Conservation (phyloP, 1,140 invertebrate species). For the Notospermus geniculatus region DNA sequence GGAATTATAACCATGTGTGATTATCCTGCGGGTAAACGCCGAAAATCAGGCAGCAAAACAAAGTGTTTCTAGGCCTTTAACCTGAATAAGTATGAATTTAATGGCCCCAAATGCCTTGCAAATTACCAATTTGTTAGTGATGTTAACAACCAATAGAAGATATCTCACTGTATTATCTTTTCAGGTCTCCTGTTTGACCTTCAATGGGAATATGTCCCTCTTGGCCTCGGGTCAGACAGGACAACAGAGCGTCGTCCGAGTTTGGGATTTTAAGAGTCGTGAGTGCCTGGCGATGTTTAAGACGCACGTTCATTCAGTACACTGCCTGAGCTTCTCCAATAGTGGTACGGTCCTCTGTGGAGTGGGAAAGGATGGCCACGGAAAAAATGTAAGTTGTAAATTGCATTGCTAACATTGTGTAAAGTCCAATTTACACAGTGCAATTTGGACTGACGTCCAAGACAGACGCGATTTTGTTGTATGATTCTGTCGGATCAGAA, state of each 20-base stretch:
- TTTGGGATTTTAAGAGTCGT: conserved; percentile 50
- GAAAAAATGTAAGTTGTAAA: conserved; percentile 47
- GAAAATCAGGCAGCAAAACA: too few species aligned
- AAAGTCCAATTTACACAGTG: conserved; percentile 8
- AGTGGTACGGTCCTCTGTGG: conserved; percentile 50
- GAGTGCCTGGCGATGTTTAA: conserved; percentile 52
- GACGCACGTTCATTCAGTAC: conserved; percentile 44
- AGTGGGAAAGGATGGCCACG: conserved; percentile 50
- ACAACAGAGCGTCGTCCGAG: conserved; percentile 44
- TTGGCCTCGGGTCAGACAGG: conserved; percentile 54
- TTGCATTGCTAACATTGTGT: too few species aligned
- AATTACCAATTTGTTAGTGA: too few species aligned
- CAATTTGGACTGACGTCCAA: too few species aligned
- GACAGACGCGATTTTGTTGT: too few species aligned
- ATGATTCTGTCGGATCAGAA: too few species aligned
- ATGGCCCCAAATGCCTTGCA: too few species aligned
- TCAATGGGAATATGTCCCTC: conserved; percentile 39
- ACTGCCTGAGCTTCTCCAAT: conserved; percentile 44
- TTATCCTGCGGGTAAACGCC: too few species aligned
- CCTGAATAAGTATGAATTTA: too few species aligned
- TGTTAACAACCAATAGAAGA: too few species aligned
- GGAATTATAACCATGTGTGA: too few species aligned
- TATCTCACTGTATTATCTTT: not conserved
- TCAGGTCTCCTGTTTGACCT: conserved; percentile 45
- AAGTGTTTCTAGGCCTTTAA: too few species aligned